Base-by-base conservation (phyloP, 1,140 invertebrate species). In the Drosophila bifasciata region DNA sequence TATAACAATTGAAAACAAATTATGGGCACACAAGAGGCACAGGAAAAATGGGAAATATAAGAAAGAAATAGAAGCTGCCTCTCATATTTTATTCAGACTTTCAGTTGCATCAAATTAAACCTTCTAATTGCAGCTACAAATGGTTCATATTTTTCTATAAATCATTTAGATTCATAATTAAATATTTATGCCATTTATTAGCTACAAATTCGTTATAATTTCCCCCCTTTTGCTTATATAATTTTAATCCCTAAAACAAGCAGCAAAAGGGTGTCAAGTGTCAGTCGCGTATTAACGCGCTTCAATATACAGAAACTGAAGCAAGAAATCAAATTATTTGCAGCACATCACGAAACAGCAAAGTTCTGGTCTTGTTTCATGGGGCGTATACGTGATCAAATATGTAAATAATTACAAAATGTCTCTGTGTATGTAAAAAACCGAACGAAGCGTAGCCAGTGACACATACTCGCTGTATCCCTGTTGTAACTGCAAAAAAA, bases 341-440 rank as follows among this genome's bases (percentile, higher is more conserved):
- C 49, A 28, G 28, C 40, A 49, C 45, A 49, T 32, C 9, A 15
- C 50, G 19, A 62, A 48, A 45, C 53, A 44, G 4, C 8, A 56
- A 51, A 36, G 48, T 36, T 53, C 32, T 52, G 16, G 44, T 44
- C 49, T 53, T 46, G 13, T 15, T 44, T 32, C 8, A 32, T 23
- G 67, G 43, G 62, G 41, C 79, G 62, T 40, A 62, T 72, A 85
- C 76, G 68, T 70, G 77, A 86, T 74, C 66, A 64, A 72, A 76
- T 68, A 84, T 84, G 71, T 73, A 85, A 85, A 85, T 85, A 77
- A 80, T 80, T 85, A 58, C 53, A 66, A 85, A 85, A 73, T 52
- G 23, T 25, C 0, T 25, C 0, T 28, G 25, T 28, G 53, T 72
- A 71, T 72, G 51, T 64, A 45, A 41, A 48, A 67, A 67, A 62